phyloP scores from a whole-genome alignment of 2,797 vertebrate species.

The Chiroxiphia lanceolata region DNA sequence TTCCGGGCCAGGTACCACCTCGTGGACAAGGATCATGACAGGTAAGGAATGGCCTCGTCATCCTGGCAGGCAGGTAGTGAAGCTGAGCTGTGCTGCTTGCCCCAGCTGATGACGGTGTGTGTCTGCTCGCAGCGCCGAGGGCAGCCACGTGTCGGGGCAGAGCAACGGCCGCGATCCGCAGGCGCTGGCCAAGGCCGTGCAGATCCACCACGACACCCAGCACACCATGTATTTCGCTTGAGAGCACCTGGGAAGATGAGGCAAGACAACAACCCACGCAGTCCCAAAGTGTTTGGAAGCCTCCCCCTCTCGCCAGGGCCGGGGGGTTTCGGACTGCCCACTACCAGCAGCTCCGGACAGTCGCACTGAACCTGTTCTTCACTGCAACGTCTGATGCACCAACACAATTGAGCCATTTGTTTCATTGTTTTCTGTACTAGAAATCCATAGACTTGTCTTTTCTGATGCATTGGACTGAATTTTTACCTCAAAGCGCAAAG shows the following conservation, averaged over 20 bases:
- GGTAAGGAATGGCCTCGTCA: conserved; percentile 70
- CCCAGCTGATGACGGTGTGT: neutral
- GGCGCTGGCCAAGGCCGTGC: conserved; percentile 97
- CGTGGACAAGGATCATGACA: conserved; percentile 99
- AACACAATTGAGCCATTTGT: conserved; percentile 91
- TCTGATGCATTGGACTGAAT: conserved; percentile 86
- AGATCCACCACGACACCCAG: conserved; percentile 99
- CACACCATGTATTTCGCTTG: conserved; percentile 99
- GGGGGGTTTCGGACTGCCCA: conserved; percentile 77
- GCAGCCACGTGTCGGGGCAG: conserved; percentile 99
- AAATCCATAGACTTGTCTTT: conserved; percentile 86
- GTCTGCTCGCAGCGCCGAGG: conserved; percentile 87
- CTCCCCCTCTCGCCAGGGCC: conserved; percentile 52
- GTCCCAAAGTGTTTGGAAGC: conserved; percentile 67
- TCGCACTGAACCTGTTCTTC: conserved; percentile 80
- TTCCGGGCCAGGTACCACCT: conserved; percentile 97
- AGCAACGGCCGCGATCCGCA: conserved; percentile 97
- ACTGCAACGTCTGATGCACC: conserved; percentile 82
- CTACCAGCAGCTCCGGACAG: conserved; percentile 87
- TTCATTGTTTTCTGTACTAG: conserved; percentile 79
- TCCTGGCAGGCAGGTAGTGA: neutral
- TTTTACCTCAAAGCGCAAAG: conserved; percentile 96
- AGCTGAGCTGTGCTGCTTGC: neutral
- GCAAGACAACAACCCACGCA: conserved; percentile 52
- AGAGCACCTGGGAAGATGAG: conserved; percentile 70